These are phyloP conservation scores for Oxyteleia sp. DNA, from an alignment of 2,888 invertebrate species.

Conservation along the genomic window DNA sequence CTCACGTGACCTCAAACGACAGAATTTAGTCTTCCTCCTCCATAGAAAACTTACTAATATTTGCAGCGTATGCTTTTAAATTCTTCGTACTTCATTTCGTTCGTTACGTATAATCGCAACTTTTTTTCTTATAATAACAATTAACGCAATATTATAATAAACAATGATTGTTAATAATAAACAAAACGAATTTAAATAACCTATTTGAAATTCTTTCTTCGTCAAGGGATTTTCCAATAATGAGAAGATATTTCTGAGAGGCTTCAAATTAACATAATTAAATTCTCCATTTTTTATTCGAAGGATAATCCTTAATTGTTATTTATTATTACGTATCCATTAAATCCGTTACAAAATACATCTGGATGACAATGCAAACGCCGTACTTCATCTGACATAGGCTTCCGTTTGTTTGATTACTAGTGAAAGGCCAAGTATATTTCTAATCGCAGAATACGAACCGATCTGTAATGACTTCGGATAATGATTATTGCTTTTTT, in stretches of 20 bases:
- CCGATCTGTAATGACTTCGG: slow-evolving; percentile 40
- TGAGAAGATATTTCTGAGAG: too few species aligned
- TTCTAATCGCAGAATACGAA: slow-evolving; percentile 36
- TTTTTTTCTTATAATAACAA: not conserved
- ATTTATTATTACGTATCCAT: slow-evolving; percentile 12
- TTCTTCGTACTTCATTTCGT: slow-evolving; percentile 9
- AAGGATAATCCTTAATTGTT: not conserved
- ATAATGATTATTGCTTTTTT: slow-evolving; percentile 32
- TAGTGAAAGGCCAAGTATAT: slow-evolving; percentile 50
- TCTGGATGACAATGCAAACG: slow-evolving; percentile 31
- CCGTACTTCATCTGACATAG: slow-evolving; percentile 32
- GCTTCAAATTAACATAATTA: not conserved
- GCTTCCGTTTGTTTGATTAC: slow-evolving; percentile 59
- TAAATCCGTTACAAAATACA: slow-evolving; percentile 24
- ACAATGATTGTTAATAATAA: not conserved
- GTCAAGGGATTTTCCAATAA: too few species aligned
- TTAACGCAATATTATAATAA: not conserved
- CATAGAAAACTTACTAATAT: slow-evolving; percentile 70
- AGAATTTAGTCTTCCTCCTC: slow-evolving; percentile 71
- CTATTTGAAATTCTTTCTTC: too few species aligned
- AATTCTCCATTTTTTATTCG: not conserved
- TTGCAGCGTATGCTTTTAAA: slow-evolving; percentile 31
- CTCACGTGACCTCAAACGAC: slow-evolving; percentile 71
- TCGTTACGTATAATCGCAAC: slow-evolving; percentile 7
- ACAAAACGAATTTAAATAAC: not conserved